Base-by-base conservation (phyloP, 2,113 vertebrate species). In the Cepphus grylle region DNA sequence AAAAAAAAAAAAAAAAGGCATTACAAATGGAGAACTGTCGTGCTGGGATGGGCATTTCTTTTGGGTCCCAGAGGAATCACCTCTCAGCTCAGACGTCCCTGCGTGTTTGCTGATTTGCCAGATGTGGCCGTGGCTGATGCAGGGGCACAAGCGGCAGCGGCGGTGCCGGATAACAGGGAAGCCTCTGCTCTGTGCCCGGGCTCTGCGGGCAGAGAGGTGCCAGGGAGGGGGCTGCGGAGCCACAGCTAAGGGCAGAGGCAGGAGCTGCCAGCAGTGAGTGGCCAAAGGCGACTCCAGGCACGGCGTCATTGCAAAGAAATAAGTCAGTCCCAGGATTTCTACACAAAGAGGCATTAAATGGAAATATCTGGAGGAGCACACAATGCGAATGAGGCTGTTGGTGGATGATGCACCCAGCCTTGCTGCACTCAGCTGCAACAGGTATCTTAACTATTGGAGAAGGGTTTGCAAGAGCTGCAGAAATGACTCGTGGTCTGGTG, bases 21-120 rank as follows among this genome's bases (percentile, higher is more conserved):
- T 34, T 66, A 36, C 21, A 18, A 49, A 18, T 12, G 45, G 52
- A 55, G 77, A 66, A 22, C 21, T 1, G 2, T 43, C 2, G 0
- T 43, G n/a, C 34, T 20, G 70, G 81, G 63, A 9, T 5, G 55
- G 69, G 69, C 34, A 2, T 16, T 50, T 63, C 55, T 22, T 8
- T 3, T 5, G 45, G 25, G 14, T 47, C 65, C 85, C 17, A 6
- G 30, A 42, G 56, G 15, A 29, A 12, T 9, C 0, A 1, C 19
- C 56, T 52, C 63, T 45, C 0, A 2, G 50, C 50, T 65, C 56
- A 26, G 81, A 2, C 6, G 4, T 34, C 43, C 15, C n/a, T 17
- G 23, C 1, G 1, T 14, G 18, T 32, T 25, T 12, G 42, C 10
- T 0, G 2, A 5, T 8, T 34, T 1, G 6, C 53, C 43, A 8